These are phyloP conservation scores for Agapetus fuscipes DNA, from an alignment of 2,888 invertebrate genomes.

Conservation along the genomic window DNA sequence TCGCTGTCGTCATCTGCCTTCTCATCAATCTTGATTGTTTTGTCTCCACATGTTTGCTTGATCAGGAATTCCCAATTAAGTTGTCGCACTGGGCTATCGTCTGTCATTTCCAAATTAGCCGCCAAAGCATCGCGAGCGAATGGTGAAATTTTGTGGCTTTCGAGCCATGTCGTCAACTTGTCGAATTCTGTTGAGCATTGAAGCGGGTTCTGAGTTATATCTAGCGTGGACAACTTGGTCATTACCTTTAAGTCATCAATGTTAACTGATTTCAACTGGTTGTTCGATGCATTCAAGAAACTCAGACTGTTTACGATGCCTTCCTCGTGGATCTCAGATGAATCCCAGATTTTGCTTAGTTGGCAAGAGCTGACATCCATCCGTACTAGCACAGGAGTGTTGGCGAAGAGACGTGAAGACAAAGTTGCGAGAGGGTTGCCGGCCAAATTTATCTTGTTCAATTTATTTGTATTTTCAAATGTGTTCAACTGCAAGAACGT, in stretches of 20 bases:
- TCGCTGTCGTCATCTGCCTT: slow-evolving; percentile 4
- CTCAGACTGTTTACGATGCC: slow-evolving; percentile 45
- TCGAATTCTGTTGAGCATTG: slow-evolving; percentile 60
- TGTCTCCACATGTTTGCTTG: slow-evolving; percentile 34
- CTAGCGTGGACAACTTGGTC: slow-evolving; percentile 48
- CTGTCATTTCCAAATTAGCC: slow-evolving; percentile 35
- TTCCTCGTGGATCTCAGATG: slow-evolving; percentile 36
- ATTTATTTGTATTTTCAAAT: slow-evolving; percentile 56
- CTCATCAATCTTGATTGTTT: slow-evolving; percentile 16
- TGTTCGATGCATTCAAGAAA: slow-evolving; percentile 50
- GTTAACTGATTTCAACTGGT: slow-evolving; percentile 47
- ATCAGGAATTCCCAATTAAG: slow-evolving; percentile 42
- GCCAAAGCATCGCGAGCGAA: slow-evolving; percentile 34
- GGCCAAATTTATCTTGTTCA: slow-evolving; percentile 58
- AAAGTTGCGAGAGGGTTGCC: slow-evolving; percentile 61
- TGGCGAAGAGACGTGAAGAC: slow-evolving; percentile 55
- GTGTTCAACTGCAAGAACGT: slow-evolving; percentile 48
- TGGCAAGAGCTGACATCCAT: slow-evolving; percentile 63
- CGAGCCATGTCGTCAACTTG: slow-evolving; percentile 55
- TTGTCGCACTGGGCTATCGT: slow-evolving; percentile 32
- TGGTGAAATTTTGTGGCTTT: slow-evolving; percentile 46
- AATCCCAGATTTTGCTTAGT: slow-evolving; percentile 56
- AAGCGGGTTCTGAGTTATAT: slow-evolving; percentile 56
- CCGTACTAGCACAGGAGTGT: slow-evolving; percentile 50
- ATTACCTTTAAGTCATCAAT: slow-evolving; percentile 49